Evolutionary conservation across 2,797 vertebrate species (phyloP).

Genomic region (Sebastes minor): DNA sequence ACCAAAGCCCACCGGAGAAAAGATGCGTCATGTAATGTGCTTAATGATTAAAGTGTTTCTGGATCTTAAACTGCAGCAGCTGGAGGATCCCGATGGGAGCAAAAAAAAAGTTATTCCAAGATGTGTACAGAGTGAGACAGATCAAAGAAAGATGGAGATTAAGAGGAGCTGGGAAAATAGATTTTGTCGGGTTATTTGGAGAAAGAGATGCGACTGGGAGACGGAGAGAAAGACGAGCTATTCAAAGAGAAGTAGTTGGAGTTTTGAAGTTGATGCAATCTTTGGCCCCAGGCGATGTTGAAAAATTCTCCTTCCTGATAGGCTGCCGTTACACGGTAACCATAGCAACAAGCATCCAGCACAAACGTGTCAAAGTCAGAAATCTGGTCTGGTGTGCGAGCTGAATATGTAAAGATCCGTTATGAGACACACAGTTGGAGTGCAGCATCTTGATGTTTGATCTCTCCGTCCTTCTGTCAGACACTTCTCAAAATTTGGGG

Average conservation of each 20-base stretch:
- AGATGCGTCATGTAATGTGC: neutral
- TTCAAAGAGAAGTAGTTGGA: slow-evolving; percentile 3
- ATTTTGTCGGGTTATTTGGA: neutral
- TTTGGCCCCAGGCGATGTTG: slow-evolving; percentile 31
- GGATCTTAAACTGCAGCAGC: neutral
- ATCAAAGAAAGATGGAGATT: slow-evolving; percentile 18
- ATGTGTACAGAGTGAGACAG: neutral
- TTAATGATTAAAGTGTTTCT: neutral
- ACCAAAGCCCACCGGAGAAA: neutral
- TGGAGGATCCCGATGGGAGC: neutral
- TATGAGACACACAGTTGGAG: slow-evolving; percentile 8
- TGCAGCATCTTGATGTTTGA: neutral
- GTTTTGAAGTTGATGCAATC: slow-evolving; percentile 49
- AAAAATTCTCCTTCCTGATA: slow-evolving; percentile 38
- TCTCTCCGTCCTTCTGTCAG: neutral
- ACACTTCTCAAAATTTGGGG: neutral
- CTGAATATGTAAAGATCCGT: slow-evolving; percentile 46
- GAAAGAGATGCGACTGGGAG: neutral
- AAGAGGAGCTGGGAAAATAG: neutral
- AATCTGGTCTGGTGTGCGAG: slow-evolving; percentile 16
- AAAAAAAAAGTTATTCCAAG: slow-evolving; percentile 4
- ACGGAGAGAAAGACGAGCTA: neutral
- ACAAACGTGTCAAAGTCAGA: slow-evolving; percentile 35
- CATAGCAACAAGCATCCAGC: slow-evolving; percentile 68
- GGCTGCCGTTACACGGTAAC: slow-evolving; percentile 43